phyloP scores from a whole-genome alignment of 2,113 vertebrate species.

The Pongo abelii region DNA sequence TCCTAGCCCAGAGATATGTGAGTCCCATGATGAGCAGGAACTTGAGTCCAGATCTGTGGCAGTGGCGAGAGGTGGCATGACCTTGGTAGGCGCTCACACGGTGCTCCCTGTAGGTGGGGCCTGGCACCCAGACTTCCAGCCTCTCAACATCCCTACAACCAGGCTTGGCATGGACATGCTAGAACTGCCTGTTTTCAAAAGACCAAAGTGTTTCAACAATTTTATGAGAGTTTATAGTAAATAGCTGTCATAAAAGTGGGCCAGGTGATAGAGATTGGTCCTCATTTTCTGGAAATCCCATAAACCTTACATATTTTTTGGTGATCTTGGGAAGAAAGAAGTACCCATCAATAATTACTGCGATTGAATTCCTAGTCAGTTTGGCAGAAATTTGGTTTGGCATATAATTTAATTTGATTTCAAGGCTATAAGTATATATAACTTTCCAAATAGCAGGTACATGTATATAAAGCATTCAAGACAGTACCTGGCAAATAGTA shows the following conservation, averaged over 20 bases:
- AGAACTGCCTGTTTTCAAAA: background rate
- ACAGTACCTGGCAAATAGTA: background rate
- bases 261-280: background rate
- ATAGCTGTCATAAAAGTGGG: background rate
- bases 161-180: background rate
- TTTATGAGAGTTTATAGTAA: background rate
- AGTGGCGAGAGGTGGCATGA: background rate
- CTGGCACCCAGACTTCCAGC: background rate
- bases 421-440: background rate
- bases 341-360: background rate
- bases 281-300: background rate
- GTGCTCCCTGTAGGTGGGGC: background rate
- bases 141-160: background rate
- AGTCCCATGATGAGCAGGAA: background rate
- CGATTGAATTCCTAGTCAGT: background rate
- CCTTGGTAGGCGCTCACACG: too few species aligned
- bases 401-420: background rate
- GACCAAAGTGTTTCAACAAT: background rate
- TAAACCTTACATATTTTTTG: background rate
- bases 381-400: background rate
- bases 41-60: background rate
- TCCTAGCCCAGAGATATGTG: background rate
- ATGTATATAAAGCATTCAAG: background rate
- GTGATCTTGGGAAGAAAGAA: background rate
- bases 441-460: background rate